These are phyloP conservation scores for Pygmarrhopalites habei DNA, from an alignment of 1,140 invertebrate species.

Conservation along the genomic window DNA sequence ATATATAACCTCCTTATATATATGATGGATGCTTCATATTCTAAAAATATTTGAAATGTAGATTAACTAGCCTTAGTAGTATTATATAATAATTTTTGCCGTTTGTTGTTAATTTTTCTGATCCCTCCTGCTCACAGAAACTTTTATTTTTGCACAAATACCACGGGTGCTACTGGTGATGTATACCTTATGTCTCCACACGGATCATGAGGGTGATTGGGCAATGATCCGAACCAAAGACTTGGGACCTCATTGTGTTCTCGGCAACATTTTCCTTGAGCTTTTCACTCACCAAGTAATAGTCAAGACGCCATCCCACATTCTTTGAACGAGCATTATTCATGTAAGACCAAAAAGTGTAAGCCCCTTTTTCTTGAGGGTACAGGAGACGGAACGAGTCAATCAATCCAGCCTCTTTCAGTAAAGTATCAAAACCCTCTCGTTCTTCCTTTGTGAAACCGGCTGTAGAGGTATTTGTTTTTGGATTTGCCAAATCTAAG, in stretches of 20 bases:
- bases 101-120: no score
- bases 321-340: constrained; percentile 76
- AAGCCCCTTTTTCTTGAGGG: constrained; percentile 72
- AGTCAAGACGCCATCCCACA: constrained; percentile 94
- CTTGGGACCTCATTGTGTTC: constrained; percentile 61
- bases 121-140: no score
- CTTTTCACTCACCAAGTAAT: constrained; percentile 80
- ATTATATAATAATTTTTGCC: no score
- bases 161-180: no score
- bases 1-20: no score
- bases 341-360: constrained; percentile 94
- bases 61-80: no score
- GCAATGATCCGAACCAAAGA: constrained; percentile 82
- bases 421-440: constrained; percentile 76
- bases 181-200: no score
- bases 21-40: no score
- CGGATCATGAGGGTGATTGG: constrained; percentile 66
- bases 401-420: constrained; percentile 66
- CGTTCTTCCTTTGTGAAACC: constrained; percentile 94
- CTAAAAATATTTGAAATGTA: no score
- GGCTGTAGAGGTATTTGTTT: constrained; percentile 83
- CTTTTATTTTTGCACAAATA: no score
- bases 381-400: constrained; percentile 85
- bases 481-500: constrained; percentile 88
- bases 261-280: constrained; percentile 71